Base-by-base conservation (phyloP, 2,113 vertebrate genomes). In the Clinocottus analis region DNA sequence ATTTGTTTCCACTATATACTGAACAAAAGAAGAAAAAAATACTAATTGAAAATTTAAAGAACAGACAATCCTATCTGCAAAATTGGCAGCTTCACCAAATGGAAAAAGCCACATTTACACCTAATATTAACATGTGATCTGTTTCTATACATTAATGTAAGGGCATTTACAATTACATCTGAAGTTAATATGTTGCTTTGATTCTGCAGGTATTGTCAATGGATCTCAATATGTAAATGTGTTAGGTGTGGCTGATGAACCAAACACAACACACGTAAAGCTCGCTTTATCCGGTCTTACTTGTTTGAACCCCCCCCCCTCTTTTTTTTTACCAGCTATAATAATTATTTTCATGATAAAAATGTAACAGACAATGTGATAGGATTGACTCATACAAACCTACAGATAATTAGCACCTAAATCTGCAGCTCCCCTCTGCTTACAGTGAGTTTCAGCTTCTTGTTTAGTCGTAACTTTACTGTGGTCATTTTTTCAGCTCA, bases 181-280 rank as follows among this genome's bases (percentile, higher is more conserved):
- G 51, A 29, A 45, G 62, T 62, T 67, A 60, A 79, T 43, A 67
- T 25, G 7, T 59, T 70, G 77, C 68, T 61, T 37, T 0, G 14
- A 8, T 25, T 65, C 19, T 67, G 43, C 10, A 10, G 5, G 11
- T 33, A 37, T 7, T 68, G 68, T 74, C 27, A 80, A 74, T 23
- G 10, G 6, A 72, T 79, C 43, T 78, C 41, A 78, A 21, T n/a
- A 49, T 80, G 37, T 16, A 77, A 43, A 80, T 65, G 3, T 17
- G 21, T 69, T 5, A 25, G 17, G 14, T 8, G 14, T 9, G 16
- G 33, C 51, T 55, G 11, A 25, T 13, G n/a, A 55, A 56, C 53
- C 25, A 2, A 49, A 49, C 19, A 21, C 19, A 9, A 17, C 53
- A 27, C 9, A 56, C 23, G 3, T 13, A 27, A 14, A 27, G 53